Base-by-base conservation (phyloP, 2,888 invertebrate species). In the Venusia cambrica region DNA sequence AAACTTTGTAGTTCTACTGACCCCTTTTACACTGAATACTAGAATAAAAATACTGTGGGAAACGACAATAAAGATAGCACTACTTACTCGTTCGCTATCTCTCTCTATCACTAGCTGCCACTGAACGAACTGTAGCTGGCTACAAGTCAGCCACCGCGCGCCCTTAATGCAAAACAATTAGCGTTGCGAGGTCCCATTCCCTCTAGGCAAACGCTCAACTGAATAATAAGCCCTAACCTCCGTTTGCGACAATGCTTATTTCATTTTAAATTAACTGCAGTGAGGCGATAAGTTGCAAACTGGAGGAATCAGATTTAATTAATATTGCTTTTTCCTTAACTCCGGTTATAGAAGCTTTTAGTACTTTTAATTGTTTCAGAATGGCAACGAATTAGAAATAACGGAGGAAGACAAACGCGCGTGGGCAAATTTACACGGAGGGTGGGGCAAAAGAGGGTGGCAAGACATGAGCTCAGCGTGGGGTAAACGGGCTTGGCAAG, bases 361-460 rank as follows among this genome's bases (percentile, higher is more conserved):
- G 7, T 22, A 6, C 24, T 11, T 28, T 18, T 44, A 50, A 45
- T 60, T 60, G 6, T n/a, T n/a, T n/a, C 60, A 83, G 89, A 62
- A 56, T 32, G 81, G 83, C 51, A 76, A 72, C 50, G 84, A 83
- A 52, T 38, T 80, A 69, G 79, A 88, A 51, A 68, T 88, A 54
- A 75, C 81, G 20, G 89, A 88, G 19, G 88, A 89, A 71, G 89
- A 90, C 9, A 92, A 92, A 60, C 72, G 91, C 22, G 90, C 89
- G 22, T 91, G 90, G 91, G 80, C 88, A 22, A 89, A 81, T 52
- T 73, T 90, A 41, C 84, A 89, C 49, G 89, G 89, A 21, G 87
- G 87, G 0, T 88, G 88, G 88, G 90, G 90, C 35, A 91, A 91
- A 55, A 73, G 90, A 5, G 89, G 81, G 4, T 90, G 90, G 90